Evolutionary conservation across 2,113 vertebrate genomes (phyloP), one percentile per base, ranked within the genome.

Genomic region (Urocitellus parryii): DNA sequence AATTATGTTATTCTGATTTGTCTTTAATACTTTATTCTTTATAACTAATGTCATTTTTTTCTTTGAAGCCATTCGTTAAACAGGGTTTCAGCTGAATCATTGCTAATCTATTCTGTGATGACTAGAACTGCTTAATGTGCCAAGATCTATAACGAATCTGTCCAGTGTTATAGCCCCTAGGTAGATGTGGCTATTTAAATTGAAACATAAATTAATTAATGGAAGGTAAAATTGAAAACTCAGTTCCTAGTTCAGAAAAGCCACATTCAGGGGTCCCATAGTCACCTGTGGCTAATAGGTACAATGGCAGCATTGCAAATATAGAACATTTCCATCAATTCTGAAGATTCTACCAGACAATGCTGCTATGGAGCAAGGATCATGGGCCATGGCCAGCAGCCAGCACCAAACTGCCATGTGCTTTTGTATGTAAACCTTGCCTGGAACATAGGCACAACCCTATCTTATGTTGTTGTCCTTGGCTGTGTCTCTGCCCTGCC

Each of bases 61-160:
- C 80, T 94, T 80, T 87, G 48, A 93, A 61, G 80, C 51, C 68
- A 79, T 11, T n/a, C 42, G 70, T 79, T 82, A 17, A 39, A 78
- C 48, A 77, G 29, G n/a, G 10, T 18, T 70, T 78, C 1, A 4
- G 5, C 56, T 61, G 56, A 82, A 68, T 94, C 39, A 34, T 20
- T 17, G 29, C 9, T 82, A 45, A 18, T 79, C 61, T 73, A 67
- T 63, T 39, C 20, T 32, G 65, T 20, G 34, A 11, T 34, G 18
- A 8, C 45, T 77, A 24, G 34, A 89, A 39, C 25, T 4, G 13
- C 5, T 1, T 12, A 51, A 53, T 13, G 18, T 27, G 24, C 27
- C 63, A 84, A 48, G 63, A 67, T 24, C 8, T 56, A 14, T 32
- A 8, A 51, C 51, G 16, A n/a, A 42, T 10, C 13, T 70, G 6